Evolutionary conservation across 2,113 vertebrate genomes (phyloP), one percentile per base, ranked within the genome.

Genomic region (Centropus bengalensis): DNA sequence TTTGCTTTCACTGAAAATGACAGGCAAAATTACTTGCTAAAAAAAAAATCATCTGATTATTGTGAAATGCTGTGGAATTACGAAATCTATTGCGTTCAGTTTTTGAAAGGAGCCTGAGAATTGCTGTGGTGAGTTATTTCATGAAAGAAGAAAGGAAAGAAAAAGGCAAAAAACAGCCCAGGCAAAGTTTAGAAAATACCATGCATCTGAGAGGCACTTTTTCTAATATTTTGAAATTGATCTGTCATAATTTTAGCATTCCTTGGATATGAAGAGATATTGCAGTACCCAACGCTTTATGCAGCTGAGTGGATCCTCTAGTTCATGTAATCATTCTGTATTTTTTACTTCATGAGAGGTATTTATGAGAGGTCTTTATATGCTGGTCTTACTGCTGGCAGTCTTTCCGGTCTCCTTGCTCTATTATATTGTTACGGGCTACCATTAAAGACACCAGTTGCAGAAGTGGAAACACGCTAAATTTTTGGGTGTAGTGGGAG

Each of bases 1-100:
- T 92, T 68, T 78, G 28, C 71, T 92, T 95, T 88, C 51, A 52
- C 22, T 80, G 42, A 89, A 93, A 87, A 51, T 82, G 85, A 80
- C 67, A 82, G 89, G 44, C 4, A 23, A 62, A 85, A 87, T 64
- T 78, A 7, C 73, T 68, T 91, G 19, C 13, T 67, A 59, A 86
- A 88, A 94, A 80, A n/a, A 54, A 12, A 54, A 11, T 21, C 2
- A n/a, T 60, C 58, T 68, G 30, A 62, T 79, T 84, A 45, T 82
- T 89, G 16, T 54, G 30, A 79, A 93, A 79, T 79, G 55, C 67
- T 82, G 36, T 27, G 64, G 19, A 71, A 71, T 81, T 94, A 67
- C 30, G 38, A 81, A 89, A 51, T 78, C 18, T 0, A 3, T 38
- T 49, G 40, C 68, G 22, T 79, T 93, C 36, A 18, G 17, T 44